Evolutionary conservation across 2,113 vertebrate species (phyloP).

Genomic region (Cinclus mexicanus): DNA sequence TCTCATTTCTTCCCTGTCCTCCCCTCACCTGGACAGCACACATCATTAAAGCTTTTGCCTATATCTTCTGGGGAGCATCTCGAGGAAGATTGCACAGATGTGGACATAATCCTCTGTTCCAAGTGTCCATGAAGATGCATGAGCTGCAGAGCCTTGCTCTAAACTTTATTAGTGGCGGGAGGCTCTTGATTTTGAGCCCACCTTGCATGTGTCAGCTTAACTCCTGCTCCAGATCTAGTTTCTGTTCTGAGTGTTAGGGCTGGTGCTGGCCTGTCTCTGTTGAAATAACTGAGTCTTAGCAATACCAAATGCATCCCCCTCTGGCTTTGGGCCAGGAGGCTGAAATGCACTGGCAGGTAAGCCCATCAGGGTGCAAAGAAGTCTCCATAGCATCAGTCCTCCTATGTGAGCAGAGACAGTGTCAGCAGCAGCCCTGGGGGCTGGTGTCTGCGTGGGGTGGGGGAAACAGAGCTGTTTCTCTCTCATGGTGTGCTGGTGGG

Average conservation of each 20-base stretch:
- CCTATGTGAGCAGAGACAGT: rapidly evolving
- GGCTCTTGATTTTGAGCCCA: not conserved
- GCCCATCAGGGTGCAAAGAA: not conserved
- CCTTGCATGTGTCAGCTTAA: not conserved
- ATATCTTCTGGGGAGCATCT: not conserved
- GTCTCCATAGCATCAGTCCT: not conserved
- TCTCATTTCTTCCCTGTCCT: not conserved
- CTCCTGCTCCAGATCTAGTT: not conserved
- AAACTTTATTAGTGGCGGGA: not conserved
- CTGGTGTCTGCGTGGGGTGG: not conserved
- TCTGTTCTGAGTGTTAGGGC: not conserved
- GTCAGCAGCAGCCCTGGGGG: not conserved
- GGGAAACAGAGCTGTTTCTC: not conserved
- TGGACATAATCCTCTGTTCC: not conserved
- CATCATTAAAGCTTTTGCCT: not conserved
- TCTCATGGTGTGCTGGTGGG: not conserved
- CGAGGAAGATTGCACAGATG: not conserved
- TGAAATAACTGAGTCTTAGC: conserved; percentile 3
- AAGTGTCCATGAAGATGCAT: not conserved
- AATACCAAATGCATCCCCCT: not conserved
- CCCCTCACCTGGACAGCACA: not conserved
- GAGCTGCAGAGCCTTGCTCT: not conserved
- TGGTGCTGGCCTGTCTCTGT: not conserved
- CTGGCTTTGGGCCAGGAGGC: not conserved
- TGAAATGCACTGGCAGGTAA: conserved; percentile 4